Conservation (phyloP, 2,888 invertebrate genomes). For the Odontothrips loti region DNA sequence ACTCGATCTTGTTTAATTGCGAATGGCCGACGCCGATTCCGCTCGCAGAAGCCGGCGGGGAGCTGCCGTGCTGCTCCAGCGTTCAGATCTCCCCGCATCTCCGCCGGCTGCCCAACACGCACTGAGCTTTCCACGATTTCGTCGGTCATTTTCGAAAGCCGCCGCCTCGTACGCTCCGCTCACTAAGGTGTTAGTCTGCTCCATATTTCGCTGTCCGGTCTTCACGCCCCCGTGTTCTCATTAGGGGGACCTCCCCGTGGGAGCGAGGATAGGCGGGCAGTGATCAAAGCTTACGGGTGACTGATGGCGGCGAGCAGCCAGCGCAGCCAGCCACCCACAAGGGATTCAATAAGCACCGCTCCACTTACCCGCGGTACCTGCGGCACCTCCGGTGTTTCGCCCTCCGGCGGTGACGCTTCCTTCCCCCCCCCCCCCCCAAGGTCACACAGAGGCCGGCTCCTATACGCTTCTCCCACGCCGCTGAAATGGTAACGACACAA, state of each 20-base stretch:
- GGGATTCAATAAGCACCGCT: constrained; percentile 1
- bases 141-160: not conserved
- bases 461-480: not conserved
- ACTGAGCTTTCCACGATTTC: not conserved
- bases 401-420: not conserved
- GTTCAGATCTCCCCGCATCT: not conserved
- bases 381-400: not conserved
- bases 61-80: not conserved
- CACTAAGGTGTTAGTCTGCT: not conserved
- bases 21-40: too few species aligned
- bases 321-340: not conserved
- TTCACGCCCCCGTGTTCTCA: not conserved
- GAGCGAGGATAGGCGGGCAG: not conserved
- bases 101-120: not conserved
- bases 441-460: not conserved
- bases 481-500: too few species aligned
- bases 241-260: not conserved
- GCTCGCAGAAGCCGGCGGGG: not conserved
- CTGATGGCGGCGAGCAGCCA: too few species aligned
- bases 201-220: constrained; percentile 1
- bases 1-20: too few species aligned
- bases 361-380: not conserved
- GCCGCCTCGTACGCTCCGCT: too few species aligned
- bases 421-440: not conserved
- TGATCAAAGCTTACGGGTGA: not conserved